These are phyloP conservation scores for Drusus annulatus DNA, from an alignment of 1,140 invertebrate genomes.

Conservation along the genomic window DNA sequence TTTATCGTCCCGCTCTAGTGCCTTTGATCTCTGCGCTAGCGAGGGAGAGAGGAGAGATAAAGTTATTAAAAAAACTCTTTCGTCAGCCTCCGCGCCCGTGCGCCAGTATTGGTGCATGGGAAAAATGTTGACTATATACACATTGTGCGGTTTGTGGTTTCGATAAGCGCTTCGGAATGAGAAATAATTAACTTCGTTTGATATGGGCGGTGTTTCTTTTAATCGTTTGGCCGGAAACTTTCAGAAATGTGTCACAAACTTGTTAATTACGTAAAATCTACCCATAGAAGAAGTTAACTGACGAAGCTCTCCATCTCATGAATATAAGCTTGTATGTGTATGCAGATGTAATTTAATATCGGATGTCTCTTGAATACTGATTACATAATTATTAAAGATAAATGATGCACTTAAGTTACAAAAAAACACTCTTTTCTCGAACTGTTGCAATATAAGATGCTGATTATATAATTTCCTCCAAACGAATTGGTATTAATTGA, in stretches of 20 bases:
- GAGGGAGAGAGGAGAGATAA: constrained; percentile 49
- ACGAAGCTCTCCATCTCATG: too few species aligned
- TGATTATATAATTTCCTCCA: too few species aligned
- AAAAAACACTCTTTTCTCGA: too few species aligned
- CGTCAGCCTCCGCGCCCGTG: constrained; percentile 48
- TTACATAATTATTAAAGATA: too few species aligned
- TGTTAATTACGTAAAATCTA: too few species aligned
- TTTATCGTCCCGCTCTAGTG: constrained; percentile 44
- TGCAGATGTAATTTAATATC: too few species aligned
- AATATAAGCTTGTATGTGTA: too few species aligned
- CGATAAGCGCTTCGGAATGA: constrained; percentile 9
- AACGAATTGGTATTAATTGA: too few species aligned
- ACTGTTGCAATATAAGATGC: too few species aligned
- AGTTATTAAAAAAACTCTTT: constrained; percentile 59
- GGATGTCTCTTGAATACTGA: too few species aligned
- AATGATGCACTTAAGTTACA: too few species aligned
- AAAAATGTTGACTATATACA: constrained; percentile 46
- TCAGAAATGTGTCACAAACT: neutral
- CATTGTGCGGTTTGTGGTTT: constrained; percentile 40
- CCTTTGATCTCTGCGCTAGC: neutral
- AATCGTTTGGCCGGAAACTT: neutral
- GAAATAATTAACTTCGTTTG: constrained; percentile 36
- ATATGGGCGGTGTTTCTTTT: constrained; percentile 2
- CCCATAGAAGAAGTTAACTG: neutral
- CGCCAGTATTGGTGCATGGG: constrained; percentile 45